Percentiles rank a stretch among this genome's conserved stretches.
These are phyloP conservation scores for Siderastrea radians DNA, from an alignment of 92 coral and sea anemone species.

Conservation along the genomic window DNA sequence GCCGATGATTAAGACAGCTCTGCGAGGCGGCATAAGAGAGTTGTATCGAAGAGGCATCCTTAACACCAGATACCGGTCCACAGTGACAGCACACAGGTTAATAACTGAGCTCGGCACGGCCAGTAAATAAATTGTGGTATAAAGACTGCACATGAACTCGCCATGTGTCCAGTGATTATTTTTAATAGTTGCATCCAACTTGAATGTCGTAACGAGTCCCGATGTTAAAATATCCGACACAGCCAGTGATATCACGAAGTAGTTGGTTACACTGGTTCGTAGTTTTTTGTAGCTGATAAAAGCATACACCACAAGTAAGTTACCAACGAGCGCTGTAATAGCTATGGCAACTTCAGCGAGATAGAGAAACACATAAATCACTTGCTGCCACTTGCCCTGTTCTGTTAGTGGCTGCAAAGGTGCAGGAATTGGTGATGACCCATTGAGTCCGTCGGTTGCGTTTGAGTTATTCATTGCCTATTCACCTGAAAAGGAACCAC, in stretches of 20 bases:
- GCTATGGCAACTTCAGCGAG: constrained; percentile 49
- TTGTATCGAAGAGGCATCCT: constrained; percentile 85
- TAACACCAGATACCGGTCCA: constrained; percentile 83
- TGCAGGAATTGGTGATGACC: neutral
- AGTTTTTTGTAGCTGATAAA: constrained; percentile 73
- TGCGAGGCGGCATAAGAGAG: constrained; percentile 73
- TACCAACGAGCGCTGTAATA: constrained; percentile 71
- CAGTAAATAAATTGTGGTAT: constrained; percentile 80
- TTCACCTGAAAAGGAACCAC: neutral
- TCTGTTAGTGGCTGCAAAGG: neutral
- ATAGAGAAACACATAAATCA: constrained; percentile 39
- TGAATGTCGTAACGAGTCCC: constrained; percentile 70
- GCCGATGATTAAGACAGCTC: constrained; percentile 66
- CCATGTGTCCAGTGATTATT: constrained; percentile 72
- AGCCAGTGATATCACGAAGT: constrained; percentile 85
- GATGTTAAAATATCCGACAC: constrained; percentile 80
- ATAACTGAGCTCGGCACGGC: constrained; percentile 86
- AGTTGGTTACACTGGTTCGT: constrained; percentile 81
- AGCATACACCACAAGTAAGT: constrained; percentile 79
- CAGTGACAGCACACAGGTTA: constrained; percentile 86
- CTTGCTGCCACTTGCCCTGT: neutral
- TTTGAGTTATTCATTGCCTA: neutral
- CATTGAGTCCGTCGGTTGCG: neutral
- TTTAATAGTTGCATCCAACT: constrained; percentile 52
- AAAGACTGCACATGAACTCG: constrained; percentile 69